These are phyloP conservation scores for Platerodrilus igneus DNA, from an alignment of 2,888 invertebrate species.

Conservation along the genomic window DNA sequence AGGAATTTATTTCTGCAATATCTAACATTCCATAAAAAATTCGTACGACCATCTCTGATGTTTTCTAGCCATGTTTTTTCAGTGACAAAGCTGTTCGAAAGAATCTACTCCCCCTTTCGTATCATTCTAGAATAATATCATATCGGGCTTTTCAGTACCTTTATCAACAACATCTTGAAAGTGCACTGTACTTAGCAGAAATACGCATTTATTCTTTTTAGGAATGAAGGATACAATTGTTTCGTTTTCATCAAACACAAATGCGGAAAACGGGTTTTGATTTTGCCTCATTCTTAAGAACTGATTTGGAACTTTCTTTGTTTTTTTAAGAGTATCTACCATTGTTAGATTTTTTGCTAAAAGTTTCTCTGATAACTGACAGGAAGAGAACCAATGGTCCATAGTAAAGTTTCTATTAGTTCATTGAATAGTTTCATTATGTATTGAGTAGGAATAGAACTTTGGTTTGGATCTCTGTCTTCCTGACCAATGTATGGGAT, in stretches of 20 bases:
- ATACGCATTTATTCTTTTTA: too few species aligned
- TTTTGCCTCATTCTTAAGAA: background rate
- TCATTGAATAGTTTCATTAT: background rate
- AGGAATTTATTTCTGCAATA: too few species aligned
- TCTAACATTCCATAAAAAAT: too few species aligned
- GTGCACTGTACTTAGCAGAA: background rate
- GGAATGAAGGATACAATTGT: too few species aligned
- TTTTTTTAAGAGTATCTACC: background rate
- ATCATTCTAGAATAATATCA: too few species aligned
- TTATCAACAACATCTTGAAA: background rate
- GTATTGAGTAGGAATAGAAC: constrained; percentile 4
- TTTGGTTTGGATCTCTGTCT: background rate
- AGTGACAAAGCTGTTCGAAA: constrained; percentile 3
- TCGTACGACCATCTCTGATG: background rate
- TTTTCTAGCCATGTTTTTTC: background rate
- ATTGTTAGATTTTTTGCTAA: constrained; percentile 2
- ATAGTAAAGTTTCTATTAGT: background rate
- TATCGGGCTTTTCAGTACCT: too few species aligned
- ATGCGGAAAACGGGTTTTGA: background rate
- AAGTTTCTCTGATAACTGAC: background rate
- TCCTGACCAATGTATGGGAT: background rate
- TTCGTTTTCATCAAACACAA: background rate
- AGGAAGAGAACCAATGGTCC: too few species aligned
- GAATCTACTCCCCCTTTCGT: background rate
- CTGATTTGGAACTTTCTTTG: background rate